phyloP scores from a whole-genome alignment of 2,888 invertebrate species.

The Strigamia transsilvanica region DNA sequence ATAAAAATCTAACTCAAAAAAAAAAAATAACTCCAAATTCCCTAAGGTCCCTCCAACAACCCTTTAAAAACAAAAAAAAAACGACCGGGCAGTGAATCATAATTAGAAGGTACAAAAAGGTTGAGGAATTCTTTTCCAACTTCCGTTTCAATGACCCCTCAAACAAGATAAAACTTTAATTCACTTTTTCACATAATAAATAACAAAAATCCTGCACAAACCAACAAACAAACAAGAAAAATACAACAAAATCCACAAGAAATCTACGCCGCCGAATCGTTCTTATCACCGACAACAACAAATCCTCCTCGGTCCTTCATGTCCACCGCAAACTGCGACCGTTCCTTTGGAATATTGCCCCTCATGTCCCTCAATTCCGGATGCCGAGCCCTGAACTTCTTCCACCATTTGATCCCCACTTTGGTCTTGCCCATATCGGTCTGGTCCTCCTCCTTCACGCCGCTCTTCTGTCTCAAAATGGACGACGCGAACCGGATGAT shows the following conservation, averaged over 20 bases:
- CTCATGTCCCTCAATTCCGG: constrained; percentile 53
- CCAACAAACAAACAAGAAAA: neutral
- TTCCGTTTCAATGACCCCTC: constrained; percentile 46
- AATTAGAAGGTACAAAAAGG: constrained; percentile 49
- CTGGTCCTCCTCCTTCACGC: constrained; percentile 15
- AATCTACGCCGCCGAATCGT: neutral
- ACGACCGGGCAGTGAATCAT: constrained; percentile 41
- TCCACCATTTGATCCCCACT: constrained; percentile 54
- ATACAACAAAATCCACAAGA: neutral
- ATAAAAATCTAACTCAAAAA: neutral
- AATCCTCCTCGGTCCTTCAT: constrained; percentile 8
- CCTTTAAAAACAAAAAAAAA: constrained; percentile 7
- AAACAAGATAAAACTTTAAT: neutral
- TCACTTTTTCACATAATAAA: neutral
- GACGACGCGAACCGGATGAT: constrained; percentile 51
- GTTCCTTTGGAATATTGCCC: constrained; percentile 51
- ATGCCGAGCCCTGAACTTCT: constrained; percentile 53
- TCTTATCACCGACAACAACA: neutral
- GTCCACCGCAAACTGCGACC: constrained; percentile 6
- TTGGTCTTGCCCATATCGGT: constrained; percentile 40
- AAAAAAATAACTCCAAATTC: neutral
- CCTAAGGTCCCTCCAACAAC: constrained; percentile 33
- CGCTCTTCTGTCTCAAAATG: constrained; percentile 45
- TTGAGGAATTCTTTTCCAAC: constrained; percentile 49
- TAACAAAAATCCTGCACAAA: neutral